Conservation (phyloP, 1,140 invertebrate genomes). For the Platyura marginata region DNA sequence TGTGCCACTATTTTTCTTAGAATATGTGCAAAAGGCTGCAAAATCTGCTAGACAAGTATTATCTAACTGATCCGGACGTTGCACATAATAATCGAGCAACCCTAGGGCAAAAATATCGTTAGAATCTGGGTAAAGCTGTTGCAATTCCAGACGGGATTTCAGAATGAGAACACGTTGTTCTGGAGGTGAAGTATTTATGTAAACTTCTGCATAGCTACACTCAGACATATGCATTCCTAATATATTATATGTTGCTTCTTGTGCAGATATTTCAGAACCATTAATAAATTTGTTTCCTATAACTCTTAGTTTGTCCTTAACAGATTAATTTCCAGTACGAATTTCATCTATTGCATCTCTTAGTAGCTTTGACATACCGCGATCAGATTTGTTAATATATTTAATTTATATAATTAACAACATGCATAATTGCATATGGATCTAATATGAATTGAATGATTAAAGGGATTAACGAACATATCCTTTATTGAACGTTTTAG, state of each 20-base stretch:
- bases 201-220: constrained; percentile 7
- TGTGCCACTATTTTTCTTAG: too few relatives aligned
- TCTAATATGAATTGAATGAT: constrained; percentile 16
- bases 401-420: constrained; percentile 11
- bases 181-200: constrained; percentile 3
- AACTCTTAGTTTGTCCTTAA: constrained; percentile 6
- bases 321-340: background rate
- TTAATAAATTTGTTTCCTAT: constrained; percentile 13
- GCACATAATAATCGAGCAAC: background rate
- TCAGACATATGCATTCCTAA: constrained; percentile 9
- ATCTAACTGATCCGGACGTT: background rate
- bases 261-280: constrained; percentile 11
- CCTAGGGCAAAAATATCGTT: background rate
- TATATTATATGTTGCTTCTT: constrained; percentile 15
- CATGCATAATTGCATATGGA: constrained; percentile 8
- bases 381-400: constrained; percentile 11
- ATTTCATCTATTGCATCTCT: constrained; percentile 5
- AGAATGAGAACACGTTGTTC: background rate
- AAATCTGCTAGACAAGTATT: background rate
- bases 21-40: background rate
- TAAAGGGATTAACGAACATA: constrained; percentile 12
- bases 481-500: constrained; percentile 8
- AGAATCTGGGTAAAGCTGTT: too few relatives aligned
- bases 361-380: constrained; percentile 10
- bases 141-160: constrained; percentile 3